Conservation (phyloP, 2,888 invertebrate genomes). For the Tineola bisselliella region DNA sequence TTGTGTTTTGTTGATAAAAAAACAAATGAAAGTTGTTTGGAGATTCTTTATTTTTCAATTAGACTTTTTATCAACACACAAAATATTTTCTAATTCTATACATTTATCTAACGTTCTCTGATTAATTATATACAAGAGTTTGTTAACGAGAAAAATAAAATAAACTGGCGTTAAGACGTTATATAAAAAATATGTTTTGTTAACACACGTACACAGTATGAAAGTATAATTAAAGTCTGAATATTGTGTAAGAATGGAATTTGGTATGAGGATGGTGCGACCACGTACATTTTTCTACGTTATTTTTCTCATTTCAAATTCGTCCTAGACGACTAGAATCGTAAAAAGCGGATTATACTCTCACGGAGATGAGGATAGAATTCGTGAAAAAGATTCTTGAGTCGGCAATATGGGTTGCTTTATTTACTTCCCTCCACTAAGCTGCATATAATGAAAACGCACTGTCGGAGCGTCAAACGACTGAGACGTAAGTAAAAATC, state of each 20-base stretch:
- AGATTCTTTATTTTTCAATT: background rate
- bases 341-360: constrained; percentile 66
- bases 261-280: background rate
- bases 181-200: too few species aligned
- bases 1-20: background rate
- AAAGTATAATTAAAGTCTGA: background rate
- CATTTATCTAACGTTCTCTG: too few species aligned
- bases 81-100: too few species aligned
- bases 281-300: constrained; percentile 24
- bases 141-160: too few species aligned
- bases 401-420: constrained; percentile 60
- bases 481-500: constrained; percentile 3
- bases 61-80: background rate
- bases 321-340: constrained; percentile 58
- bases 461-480: constrained; percentile 57
- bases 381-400: constrained; percentile 51
- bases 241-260: background rate
- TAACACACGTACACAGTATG: background rate
- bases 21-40: background rate
- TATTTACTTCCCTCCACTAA: constrained; percentile 62
- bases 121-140: too few species aligned
- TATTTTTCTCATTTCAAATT: constrained; percentile 65
- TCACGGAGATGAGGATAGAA: constrained; percentile 49
- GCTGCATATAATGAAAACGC: constrained; percentile 69
- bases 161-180: too few species aligned